phyloP scores from a whole-genome alignment of 2,797 vertebrate species.

The Triplophysa yarkandensis region DNA sequence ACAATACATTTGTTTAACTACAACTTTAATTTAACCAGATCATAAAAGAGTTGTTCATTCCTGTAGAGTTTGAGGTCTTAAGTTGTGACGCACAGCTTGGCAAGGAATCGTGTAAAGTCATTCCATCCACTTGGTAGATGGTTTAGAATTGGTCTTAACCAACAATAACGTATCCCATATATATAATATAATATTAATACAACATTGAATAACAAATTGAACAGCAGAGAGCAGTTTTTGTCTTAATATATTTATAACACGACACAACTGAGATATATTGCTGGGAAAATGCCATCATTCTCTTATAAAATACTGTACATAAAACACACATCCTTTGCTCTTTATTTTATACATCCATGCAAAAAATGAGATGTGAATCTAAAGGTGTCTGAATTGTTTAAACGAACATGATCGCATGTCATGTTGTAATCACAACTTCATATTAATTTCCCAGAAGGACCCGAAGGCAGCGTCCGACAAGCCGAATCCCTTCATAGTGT shows the following conservation, averaged over 20 bases:
- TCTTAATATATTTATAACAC: neutral
- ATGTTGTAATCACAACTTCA: neutral
- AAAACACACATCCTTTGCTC: neutral
- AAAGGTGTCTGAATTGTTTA: neutral
- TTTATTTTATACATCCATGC: neutral
- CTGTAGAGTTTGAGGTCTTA: too few relatives aligned
- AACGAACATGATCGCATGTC: neutral
- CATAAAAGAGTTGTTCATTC: too few relatives aligned
- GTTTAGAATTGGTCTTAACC: neutral
- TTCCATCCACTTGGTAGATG: neutral
- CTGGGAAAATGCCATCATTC: too few relatives aligned
- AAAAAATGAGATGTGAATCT: neutral
- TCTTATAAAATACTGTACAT: neutral
- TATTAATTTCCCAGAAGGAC: neutral
- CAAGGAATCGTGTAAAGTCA: neutral
- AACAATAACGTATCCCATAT: neutral
- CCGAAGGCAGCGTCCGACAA: neutral
- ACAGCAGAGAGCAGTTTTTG: too few relatives aligned
- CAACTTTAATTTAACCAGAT: too few relatives aligned
- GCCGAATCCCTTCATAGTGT: neutral
- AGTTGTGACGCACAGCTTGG: neutral
- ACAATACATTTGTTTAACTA: too few relatives aligned
- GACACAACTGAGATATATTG: neutral
- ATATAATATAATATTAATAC: neutral
- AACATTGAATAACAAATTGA: neutral